A percentile compares a stretch with the other conserved stretches of the same genome.
Conservation (phyloP, 2,113 vertebrate genomes). For the Chiloscyllium plagiosum region DNA sequence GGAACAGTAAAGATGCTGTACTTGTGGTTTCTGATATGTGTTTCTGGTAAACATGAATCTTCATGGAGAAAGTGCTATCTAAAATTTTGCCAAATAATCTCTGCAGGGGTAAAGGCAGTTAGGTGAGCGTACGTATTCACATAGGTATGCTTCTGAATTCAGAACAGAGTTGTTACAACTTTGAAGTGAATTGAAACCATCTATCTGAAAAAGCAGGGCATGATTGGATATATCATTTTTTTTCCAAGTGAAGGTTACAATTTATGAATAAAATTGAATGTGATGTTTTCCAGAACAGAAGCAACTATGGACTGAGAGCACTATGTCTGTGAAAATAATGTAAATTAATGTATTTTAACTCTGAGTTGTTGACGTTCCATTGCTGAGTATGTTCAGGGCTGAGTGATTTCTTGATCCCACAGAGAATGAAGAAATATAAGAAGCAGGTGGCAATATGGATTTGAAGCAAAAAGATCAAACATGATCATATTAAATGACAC, state of each 20-base stretch:
- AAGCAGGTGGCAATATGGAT: too few relatives aligned
- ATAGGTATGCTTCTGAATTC: neutral
- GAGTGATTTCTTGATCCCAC: too few relatives aligned
- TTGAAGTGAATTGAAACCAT: slow-evolving; percentile 22
- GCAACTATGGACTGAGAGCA: neutral
- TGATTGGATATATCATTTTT: neutral
- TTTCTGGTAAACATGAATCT: neutral
- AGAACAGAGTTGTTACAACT: neutral
- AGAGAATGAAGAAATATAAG: too few relatives aligned
- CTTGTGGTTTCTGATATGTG: neutral
- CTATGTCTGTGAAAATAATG: neutral
- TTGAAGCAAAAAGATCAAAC: too few relatives aligned
- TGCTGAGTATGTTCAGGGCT: too few relatives aligned
- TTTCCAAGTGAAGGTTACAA: slow-evolving; percentile 28
- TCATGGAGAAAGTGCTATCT: neutral
- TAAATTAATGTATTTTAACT: neutral
- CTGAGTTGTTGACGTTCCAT: too few relatives aligned
- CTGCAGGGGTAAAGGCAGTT: neutral
- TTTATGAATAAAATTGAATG: neutral
- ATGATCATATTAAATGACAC: too few relatives aligned
- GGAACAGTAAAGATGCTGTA: neutral
- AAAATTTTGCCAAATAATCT: neutral
- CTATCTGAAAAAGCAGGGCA: slow-evolving; percentile 1
- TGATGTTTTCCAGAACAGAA: neutral
- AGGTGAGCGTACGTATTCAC: neutral